Evolutionary conservation across 2,888 invertebrate genomes (phyloP), one percentile per base, ranked within the genome.

Genomic region (Tipula unca): DNA sequence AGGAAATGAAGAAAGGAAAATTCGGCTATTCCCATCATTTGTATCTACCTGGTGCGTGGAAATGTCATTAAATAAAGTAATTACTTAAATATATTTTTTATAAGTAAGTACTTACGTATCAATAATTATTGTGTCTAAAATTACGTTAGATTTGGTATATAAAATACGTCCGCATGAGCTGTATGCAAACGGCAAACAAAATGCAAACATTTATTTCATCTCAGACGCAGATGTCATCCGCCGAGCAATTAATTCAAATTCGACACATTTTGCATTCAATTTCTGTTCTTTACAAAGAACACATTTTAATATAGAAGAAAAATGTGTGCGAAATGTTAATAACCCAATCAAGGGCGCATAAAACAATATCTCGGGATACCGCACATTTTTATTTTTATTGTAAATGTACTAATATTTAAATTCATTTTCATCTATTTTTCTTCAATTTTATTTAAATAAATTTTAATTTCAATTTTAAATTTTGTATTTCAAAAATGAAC

Each of bases 301-400:
- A 69, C 8, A 69, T n/a, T n/a, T n/a, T n/a, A n/a, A 69, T 25
- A 69, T 69, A 69, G 25, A 48, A 69, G 69, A 69, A 25, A 39
- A 69, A 69, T 69, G 69, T 69, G 69, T 69, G 69, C 69, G 69
- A 69, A 69, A 69, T 69, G 69, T 69, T 69, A 69, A 69, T 10
- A 69, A 69, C 69, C 69, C 69, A 69, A 69, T 69, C 69, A 69
- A 69, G 69, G 69, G 25, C 25, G 25, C 8, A 69, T 69, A 48
- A 48, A n/a, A 69, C 69, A 48, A 48, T 48, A 48, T 17, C 20
- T 48, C 8, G 17, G 48, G 48, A 17, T 17, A 69, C 69, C 20
- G 69, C 69, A 69, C 25, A 69, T 25, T 69, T 69, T 3, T 3
- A 69, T 20, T 48, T n/a, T 48, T 48, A 1, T 48, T 69, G 0